These are phyloP conservation scores for Aporophyla nigra DNA, from an alignment of 2,888 invertebrate species.

Conservation along the genomic window DNA sequence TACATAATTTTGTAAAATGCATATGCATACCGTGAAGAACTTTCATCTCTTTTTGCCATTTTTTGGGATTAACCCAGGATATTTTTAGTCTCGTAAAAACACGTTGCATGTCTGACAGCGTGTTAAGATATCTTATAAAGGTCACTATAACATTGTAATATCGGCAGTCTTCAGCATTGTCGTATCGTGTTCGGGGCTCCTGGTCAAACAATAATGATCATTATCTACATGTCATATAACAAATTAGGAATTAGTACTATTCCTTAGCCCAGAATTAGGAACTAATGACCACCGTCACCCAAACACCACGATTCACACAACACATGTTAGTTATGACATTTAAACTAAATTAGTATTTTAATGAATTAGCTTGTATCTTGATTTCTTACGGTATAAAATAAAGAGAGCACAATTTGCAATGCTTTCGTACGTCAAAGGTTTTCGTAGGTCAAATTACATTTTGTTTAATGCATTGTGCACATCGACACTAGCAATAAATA, in stretches of 20 bases:
- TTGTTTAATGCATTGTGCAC: slow-evolving; percentile 3
- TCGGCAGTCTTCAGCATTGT: slow-evolving; percentile 81
- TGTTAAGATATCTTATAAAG: slow-evolving; percentile 28
- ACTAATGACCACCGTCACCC: slow-evolving; percentile 42
- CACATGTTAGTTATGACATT: slow-evolving; percentile 41
- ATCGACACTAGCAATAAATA: background rate
- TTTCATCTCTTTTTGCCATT: background rate
- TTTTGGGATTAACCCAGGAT: slow-evolving; percentile 1
- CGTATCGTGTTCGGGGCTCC: slow-evolving; percentile 84
- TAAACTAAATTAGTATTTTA: slow-evolving; percentile 39
- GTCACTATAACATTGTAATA: slow-evolving; percentile 81
- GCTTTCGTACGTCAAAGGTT: background rate
- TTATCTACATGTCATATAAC: slow-evolving; percentile 32
- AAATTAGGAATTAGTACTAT: too few species aligned
- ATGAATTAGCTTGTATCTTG: slow-evolving; percentile 4
- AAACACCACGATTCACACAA: slow-evolving; percentile 40
- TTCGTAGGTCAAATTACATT: background rate
- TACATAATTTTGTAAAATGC: slow-evolving; percentile 43
- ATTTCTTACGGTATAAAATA: slow-evolving; percentile 13
- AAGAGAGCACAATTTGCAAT: slow-evolving; percentile 46
- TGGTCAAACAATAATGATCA: slow-evolving; percentile 68
- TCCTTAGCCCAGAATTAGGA: slow-evolving; percentile 24
- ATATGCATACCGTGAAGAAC: slow-evolving; percentile 26
- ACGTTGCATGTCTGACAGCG: slow-evolving; percentile 11
- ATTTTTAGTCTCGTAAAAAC: slow-evolving; percentile 17